These are phyloP conservation scores for Alligator sinensis DNA, from an alignment of 2,113 vertebrate species.

Conservation along the genomic window DNA sequence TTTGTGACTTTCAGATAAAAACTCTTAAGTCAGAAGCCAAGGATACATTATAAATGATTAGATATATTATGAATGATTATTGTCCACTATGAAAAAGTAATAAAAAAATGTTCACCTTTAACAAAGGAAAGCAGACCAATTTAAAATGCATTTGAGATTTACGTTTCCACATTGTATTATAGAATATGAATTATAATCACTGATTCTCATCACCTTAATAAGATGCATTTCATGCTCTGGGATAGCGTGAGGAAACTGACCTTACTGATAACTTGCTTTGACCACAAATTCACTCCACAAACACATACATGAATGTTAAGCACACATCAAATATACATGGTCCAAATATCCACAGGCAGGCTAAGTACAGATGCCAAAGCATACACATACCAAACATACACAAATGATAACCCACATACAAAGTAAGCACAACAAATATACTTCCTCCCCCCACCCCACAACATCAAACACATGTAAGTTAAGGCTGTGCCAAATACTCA, in stretches of 20 bases:
- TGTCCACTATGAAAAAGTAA: not conserved
- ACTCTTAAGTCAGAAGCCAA: not conserved
- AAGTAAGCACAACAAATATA: no score
- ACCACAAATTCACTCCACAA: not conserved
- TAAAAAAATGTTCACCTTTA: not conserved
- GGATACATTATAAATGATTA: not conserved
- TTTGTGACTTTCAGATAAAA: not conserved
- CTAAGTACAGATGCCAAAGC: no score
- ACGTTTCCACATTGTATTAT: not conserved
- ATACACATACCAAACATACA: not conserved
- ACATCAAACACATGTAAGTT: not conserved
- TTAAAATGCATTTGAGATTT: not conserved
- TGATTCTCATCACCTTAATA: not conserved
- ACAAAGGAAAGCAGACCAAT: not conserved
- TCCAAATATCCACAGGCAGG: not conserved
- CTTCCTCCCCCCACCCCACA: not conserved
- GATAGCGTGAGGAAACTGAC: not conserved
- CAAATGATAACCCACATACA: not conserved
- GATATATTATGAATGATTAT: not conserved
- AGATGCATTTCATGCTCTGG: not conserved
- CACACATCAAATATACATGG: not conserved
- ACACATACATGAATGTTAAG: not conserved
- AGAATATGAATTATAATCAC: not conserved
- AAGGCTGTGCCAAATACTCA: not conserved
- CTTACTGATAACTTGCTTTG: not conserved